Percentiles rank a stretch among this genome's conserved stretches.
Evolutionary conservation across 2,888 invertebrate genomes (phyloP).

Genomic region (Amphimallon solstitiale): DNA sequence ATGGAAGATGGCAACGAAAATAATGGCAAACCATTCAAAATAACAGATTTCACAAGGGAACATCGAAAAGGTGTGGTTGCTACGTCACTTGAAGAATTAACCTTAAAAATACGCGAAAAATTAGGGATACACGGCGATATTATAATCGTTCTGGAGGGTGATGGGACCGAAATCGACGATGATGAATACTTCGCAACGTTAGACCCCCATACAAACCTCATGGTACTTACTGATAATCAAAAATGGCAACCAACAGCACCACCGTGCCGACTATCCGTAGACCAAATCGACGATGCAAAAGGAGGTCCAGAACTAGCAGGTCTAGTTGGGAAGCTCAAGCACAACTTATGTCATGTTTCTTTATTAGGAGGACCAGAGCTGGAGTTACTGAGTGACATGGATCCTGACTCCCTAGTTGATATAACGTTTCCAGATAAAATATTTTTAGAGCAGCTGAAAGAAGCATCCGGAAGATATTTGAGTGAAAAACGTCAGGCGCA

Average conservation of each 20-base stretch:
- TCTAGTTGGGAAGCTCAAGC: slow-evolving; percentile 80
- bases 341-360: slow-evolving; percentile 86
- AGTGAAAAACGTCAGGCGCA: slow-evolving; percentile 87
- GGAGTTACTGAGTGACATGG: slow-evolving; percentile 88
- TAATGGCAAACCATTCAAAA: slow-evolving; percentile 77
- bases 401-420: slow-evolving; percentile 86
- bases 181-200: slow-evolving; percentile 94
- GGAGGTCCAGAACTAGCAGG: slow-evolving; percentile 72
- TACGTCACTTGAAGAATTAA: slow-evolving; percentile 79
- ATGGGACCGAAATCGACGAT: slow-evolving; percentile 95
- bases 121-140: slow-evolving; percentile 71
- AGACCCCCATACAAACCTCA: slow-evolving; percentile 86
- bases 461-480: slow-evolving; percentile 82
- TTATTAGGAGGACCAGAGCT: slow-evolving; percentile 85
- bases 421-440: slow-evolving; percentile 78
- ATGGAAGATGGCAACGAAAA: slow-evolving; percentile 68
- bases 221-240: slow-evolving; percentile 81
- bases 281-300: slow-evolving; percentile 68
- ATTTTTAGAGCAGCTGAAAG: slow-evolving; percentile 83
- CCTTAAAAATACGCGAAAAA: slow-evolving; percentile 79
- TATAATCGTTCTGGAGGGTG: slow-evolving; percentile 87
- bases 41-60: slow-evolving; percentile 82
- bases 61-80: slow-evolving; percentile 87
- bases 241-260: slow-evolving; percentile 77
- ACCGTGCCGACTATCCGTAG: slow-evolving; percentile 71